Evolutionary conservation across 2,797 vertebrate genomes (phyloP).

Genomic region (Garrulus glandarius): DNA sequence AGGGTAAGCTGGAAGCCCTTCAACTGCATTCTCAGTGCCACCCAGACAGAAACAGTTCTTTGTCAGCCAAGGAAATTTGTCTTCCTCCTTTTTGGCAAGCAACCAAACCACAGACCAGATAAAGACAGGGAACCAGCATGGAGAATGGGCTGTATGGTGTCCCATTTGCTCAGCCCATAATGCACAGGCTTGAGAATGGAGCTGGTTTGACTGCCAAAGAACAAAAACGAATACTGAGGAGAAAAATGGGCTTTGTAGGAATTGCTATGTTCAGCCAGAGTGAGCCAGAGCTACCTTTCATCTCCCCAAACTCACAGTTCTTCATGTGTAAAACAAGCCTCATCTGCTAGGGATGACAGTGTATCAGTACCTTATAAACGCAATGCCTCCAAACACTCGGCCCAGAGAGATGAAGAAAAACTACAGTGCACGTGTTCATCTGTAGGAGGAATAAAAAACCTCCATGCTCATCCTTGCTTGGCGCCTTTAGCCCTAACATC

Average conservation of each 20-base stretch:
- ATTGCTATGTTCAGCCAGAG: neutral
- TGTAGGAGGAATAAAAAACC: neutral
- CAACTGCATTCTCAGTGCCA: neutral
- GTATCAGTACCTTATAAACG: neutral
- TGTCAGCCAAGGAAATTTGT: neutral
- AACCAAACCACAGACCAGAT: neutral
- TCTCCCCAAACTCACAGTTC: neutral
- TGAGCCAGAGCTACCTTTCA: neutral
- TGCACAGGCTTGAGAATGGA: neutral
- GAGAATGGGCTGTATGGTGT: neutral
- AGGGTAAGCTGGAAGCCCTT: neutral
- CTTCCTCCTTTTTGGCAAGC: neutral
- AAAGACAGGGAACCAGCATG: neutral
- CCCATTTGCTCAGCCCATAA: neutral
- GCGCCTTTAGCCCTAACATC: neutral
- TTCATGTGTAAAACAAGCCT: neutral
- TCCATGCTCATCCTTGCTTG: neutral
- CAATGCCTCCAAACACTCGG: neutral
- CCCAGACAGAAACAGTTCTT: neutral
- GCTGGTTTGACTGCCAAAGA: neutral
- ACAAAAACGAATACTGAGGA: neutral
- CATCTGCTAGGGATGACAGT: neutral
- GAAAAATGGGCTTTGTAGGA: neutral
- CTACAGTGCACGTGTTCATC: neutral
- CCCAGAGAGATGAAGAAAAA: constrained; percentile 1